Conservation (phyloP, 2,888 invertebrate species). For the Odontomyia ornata region DNA sequence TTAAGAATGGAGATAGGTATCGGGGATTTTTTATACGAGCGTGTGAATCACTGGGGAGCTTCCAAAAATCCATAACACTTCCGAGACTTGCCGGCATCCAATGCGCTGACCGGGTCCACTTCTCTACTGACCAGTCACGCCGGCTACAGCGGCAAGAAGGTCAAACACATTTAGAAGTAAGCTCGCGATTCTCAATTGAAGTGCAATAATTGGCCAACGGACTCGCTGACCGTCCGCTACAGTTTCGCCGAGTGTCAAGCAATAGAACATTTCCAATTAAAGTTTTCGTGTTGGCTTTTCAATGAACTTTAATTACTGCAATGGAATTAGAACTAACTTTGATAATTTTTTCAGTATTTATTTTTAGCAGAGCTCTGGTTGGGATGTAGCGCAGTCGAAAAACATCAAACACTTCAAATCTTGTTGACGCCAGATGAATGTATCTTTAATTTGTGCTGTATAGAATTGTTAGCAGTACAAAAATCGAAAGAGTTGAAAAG, state of each 20-base stretch:
- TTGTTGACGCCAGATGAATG: too few species aligned
- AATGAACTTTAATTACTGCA: not conserved
- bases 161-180: constrained; percentile 2
- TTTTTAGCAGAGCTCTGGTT: too few species aligned
- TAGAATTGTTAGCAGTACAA: too few species aligned
- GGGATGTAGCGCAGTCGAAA: too few species aligned
- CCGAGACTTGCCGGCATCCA: not conserved
- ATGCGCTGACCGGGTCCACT: not conserved
- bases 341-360: not conserved
- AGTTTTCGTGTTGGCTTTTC: not conserved
- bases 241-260: not conserved
- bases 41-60: not conserved
- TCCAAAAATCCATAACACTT: not conserved
- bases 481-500: too few species aligned
- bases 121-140: too few species aligned
- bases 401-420: too few species aligned
- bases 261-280: not conserved
- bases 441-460: too few species aligned
- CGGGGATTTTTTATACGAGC: not conserved
- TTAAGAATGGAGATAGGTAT: not conserved
- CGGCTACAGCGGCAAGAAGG: not conserved
- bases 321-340: not conserved
- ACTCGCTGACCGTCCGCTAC: not conserved
- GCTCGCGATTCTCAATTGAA: not conserved
- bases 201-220: constrained; percentile 8